Conservation (phyloP, 2,113 vertebrate genomes). For the Sakesphorus luctuosus region DNA sequence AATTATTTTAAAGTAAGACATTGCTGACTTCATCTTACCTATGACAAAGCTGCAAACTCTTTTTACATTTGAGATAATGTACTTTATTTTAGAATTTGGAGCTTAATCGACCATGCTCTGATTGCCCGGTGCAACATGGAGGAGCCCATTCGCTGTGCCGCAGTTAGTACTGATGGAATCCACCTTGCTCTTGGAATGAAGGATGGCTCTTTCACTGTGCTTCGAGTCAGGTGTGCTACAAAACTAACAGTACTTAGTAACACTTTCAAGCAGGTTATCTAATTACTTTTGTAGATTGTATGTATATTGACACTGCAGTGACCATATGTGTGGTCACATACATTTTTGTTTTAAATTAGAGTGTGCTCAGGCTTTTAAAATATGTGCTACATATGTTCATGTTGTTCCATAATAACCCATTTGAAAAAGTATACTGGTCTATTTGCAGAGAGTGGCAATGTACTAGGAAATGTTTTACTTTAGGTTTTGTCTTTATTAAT, state of each 20-base stretch:
- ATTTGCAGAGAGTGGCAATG: neutral
- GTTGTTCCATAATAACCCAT: neutral
- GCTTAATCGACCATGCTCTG: conserved; percentile 94
- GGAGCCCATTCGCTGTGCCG: conserved; percentile 95
- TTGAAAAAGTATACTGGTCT: neutral
- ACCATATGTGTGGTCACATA: neutral
- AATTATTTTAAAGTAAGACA: neutral
- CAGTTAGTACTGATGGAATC: conserved; percentile 93
- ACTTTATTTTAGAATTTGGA: conserved; percentile 88
- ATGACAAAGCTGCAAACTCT: neutral
- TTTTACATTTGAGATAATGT: neutral
- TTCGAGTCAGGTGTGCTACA: conserved; percentile 88
- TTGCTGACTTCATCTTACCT: neutral
- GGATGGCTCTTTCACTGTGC: conserved; percentile 96
- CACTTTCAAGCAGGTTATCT: neutral
- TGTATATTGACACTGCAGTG: neutral
- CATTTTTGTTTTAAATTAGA: neutral
- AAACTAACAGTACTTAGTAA: neutral
- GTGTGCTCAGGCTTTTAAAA: neutral
- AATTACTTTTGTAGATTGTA: neutral
- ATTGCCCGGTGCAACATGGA: conserved; percentile 99
- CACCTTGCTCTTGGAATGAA: conserved; percentile 98
- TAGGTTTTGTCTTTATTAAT: neutral
- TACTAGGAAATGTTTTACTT: neutral
- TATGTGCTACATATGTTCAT: neutral